phyloP scores from a whole-genome alignment of 2,797 vertebrate genomes.

The Brachymystax lenok region DNA sequence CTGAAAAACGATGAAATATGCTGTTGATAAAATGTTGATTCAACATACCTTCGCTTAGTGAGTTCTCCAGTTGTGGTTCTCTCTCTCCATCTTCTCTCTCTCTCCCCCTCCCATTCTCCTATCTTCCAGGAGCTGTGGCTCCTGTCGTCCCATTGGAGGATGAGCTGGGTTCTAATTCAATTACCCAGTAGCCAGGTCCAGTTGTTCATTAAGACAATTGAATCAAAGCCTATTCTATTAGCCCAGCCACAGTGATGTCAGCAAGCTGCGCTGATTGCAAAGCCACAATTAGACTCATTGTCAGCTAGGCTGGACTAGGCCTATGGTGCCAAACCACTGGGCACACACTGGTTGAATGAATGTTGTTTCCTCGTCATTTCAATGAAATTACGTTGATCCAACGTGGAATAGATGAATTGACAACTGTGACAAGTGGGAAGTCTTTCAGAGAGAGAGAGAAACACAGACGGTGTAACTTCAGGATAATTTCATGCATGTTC shows the following conservation, averaged over 20 bases:
- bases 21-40: no score
- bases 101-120: neutral
- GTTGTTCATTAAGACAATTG: slow-evolving; percentile 69
- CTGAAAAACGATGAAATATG: no score
- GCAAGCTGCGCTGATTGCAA: slow-evolving; percentile 30
- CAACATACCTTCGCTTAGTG: no score
- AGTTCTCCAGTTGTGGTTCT: neutral
- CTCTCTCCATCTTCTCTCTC: slow-evolving; percentile 10
- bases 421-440: slow-evolving; percentile 31
- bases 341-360: no score
- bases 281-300: slow-evolving; percentile 71
- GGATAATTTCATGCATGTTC: neutral
- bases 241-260: slow-evolving; percentile 44
- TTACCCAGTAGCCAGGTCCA: slow-evolving; percentile 63
- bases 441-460: slow-evolving; percentile 31
- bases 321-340: neutral
- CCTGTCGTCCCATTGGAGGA: slow-evolving; percentile 34
- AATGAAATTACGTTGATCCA: no score
- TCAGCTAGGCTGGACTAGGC: slow-evolving; percentile 53
- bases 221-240: slow-evolving; percentile 76
- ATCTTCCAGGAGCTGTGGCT: neutral
- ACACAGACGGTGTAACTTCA: neutral
- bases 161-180: slow-evolving; percentile 63
- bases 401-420: neutral
- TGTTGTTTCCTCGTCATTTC: no score